phyloP scores from a whole-genome alignment of 2,113 vertebrate species.

The Ameiurus melas region DNA sequence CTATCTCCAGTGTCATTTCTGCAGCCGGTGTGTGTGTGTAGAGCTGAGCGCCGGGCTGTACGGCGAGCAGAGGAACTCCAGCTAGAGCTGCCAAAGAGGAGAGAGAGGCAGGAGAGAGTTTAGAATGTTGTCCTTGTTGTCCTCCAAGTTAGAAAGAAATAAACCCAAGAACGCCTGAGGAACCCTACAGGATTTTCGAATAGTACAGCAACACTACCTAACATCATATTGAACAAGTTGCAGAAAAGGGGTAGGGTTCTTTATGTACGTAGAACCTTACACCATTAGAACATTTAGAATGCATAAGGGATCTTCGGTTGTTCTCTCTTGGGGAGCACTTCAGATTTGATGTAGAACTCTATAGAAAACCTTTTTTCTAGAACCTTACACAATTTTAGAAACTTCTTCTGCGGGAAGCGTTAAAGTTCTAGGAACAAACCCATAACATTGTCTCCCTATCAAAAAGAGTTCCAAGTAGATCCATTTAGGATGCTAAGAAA shows the following conservation, averaged over 20 bases:
- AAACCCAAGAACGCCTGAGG: not conserved
- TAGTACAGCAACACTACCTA: not conserved
- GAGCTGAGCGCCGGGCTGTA: constrained; percentile 63
- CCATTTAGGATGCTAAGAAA: not conserved
- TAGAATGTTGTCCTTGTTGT: not conserved
- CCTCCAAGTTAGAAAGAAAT: not conserved
- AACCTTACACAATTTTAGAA: not conserved
- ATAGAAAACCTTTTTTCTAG: not conserved
- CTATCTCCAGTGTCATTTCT: constrained; percentile 45
- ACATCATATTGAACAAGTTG: not conserved
- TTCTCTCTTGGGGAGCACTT: not conserved
- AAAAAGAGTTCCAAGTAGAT: not conserved
- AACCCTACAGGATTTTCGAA: not conserved
- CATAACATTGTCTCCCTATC: not conserved
- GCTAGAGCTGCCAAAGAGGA: constrained; percentile 53
- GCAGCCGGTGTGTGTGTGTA: constrained; percentile 55
- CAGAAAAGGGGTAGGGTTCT: not conserved
- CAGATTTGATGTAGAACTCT: not conserved
- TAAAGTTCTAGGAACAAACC: not conserved
- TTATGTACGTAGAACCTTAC: not conserved
- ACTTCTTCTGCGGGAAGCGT: not conserved
- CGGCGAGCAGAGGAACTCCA: constrained; percentile 51
- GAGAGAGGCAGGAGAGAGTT: constrained; percentile 11
- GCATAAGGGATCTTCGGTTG: not conserved
- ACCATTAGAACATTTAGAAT: not conserved